Evolutionary conservation across 2,888 invertebrate genomes (phyloP).

Genomic region (Caenorhabditis macrosperma): DNA sequence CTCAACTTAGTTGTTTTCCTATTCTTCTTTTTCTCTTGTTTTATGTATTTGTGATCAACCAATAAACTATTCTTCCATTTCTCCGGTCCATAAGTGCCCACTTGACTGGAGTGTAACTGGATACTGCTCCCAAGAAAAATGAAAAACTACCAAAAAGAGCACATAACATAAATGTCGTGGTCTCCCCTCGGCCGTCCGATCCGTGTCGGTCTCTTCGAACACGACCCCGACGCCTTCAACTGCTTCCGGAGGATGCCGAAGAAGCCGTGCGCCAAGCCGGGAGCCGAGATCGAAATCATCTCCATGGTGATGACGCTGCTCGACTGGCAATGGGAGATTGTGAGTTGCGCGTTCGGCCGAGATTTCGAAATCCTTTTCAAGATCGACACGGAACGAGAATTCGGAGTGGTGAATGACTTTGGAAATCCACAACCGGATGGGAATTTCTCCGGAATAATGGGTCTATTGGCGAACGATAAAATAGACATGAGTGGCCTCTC

Average conservation of each 20-base stretch:
- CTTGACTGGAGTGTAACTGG: slow-evolving; percentile 13
- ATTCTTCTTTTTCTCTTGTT: too few relatives aligned
- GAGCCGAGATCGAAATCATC: slow-evolving; percentile 70
- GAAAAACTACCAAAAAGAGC: too few relatives aligned
- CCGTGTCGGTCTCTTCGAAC: slow-evolving; percentile 67
- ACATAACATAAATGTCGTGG: slow-evolving; percentile 51
- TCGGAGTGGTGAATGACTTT: slow-evolving; percentile 64
- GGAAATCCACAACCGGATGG: slow-evolving; percentile 61
- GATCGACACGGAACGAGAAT: slow-evolving; percentile 65
- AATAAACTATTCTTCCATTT: slow-evolving; percentile 17
- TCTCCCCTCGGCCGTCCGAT: slow-evolving; percentile 69
- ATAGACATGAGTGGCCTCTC: slow-evolving; percentile 71
- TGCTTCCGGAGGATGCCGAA: slow-evolving; percentile 68
- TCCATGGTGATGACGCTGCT: slow-evolving; percentile 68
- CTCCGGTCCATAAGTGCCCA: slow-evolving; percentile 22
- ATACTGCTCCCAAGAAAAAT: too few relatives aligned
- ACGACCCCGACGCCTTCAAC: slow-evolving; percentile 70
- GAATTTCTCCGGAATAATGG: slow-evolving; percentile 69
- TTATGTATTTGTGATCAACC: slow-evolving; percentile 15
- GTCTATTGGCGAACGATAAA: slow-evolving; percentile 64
- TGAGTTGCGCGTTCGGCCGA: too few relatives aligned
- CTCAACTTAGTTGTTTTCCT: slow-evolving; percentile 60
- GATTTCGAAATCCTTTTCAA: too few relatives aligned
- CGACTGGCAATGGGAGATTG: slow-evolving; percentile 72
- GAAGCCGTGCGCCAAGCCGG: slow-evolving; percentile 64